Percentiles rank a stretch among this genome's conserved stretches.
Conservation (phyloP, 2,888 invertebrate genomes). For the Mythimna vitellina region DNA sequence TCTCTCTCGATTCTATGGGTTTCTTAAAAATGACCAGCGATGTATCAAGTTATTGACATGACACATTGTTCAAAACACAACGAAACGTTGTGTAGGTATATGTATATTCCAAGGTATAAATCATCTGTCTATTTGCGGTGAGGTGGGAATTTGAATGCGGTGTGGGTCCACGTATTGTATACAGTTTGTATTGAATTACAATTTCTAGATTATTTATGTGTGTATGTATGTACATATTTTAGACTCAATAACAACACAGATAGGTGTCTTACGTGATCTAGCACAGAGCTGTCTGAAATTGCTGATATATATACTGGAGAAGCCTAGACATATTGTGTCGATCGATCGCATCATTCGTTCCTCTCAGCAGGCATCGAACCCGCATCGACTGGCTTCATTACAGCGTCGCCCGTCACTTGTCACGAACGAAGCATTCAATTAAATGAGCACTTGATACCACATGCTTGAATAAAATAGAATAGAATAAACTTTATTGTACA, state of each 20-base stretch:
- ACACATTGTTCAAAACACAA: not conserved
- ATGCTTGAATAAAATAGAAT: not conserved
- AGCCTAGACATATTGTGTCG: constrained; percentile 47
- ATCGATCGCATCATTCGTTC: constrained; percentile 8
- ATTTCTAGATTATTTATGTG: not conserved
- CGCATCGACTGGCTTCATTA: constrained; percentile 13
- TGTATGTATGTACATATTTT: not conserved
- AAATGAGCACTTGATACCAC: not conserved
- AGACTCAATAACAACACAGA: not conserved
- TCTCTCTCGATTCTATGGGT: not conserved
- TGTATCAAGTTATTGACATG: constrained; percentile 3
- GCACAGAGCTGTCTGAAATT: constrained; percentile 17
- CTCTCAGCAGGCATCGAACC: constrained; percentile 34
- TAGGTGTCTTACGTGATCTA: constrained; percentile 13
- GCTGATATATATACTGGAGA: constrained; percentile 19
- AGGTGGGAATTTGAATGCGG: constrained; percentile 9
- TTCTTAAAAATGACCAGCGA: not conserved
- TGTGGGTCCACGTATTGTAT: not conserved
- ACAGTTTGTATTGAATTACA: not conserved
- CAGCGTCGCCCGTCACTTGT: constrained; percentile 6
- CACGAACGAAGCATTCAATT: not conserved
- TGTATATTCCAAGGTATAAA: not conserved
- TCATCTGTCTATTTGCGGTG: constrained; percentile 1
- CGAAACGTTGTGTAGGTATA: not conserved
- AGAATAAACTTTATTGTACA: too few relatives aligned